phyloP scores from a whole-genome alignment of 2,797 vertebrate species.

The Pachyuromys duprasi region DNA sequence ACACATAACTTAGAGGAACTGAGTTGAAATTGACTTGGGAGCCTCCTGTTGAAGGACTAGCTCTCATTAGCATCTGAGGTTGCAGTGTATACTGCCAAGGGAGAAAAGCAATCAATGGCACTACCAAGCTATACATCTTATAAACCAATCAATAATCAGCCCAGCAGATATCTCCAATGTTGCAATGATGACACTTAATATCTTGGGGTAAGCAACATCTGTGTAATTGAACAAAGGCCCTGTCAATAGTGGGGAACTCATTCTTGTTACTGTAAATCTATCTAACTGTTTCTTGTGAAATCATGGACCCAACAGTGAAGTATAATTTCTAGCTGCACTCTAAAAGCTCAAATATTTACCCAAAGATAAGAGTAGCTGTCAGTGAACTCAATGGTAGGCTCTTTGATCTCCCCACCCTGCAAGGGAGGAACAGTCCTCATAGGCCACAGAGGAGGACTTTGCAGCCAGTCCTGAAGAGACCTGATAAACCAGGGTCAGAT shows the following conservation, averaged over 20 bases:
- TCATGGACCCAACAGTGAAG: neutral
- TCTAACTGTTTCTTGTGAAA: neutral
- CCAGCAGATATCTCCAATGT: neutral
- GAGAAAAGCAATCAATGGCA: neutral
- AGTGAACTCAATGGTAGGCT: too few relatives aligned
- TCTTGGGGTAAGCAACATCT: neutral
- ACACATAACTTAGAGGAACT: neutral
- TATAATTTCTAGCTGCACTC: neutral
- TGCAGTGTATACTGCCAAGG: neutral
- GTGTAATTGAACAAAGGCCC: neutral
- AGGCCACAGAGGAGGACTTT: too few relatives aligned
- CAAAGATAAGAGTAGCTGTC: neutral
- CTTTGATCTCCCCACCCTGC: too few relatives aligned
- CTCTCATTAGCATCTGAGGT: neutral
- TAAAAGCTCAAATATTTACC: neutral
- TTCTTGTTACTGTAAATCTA: neutral
- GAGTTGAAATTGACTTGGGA: neutral
- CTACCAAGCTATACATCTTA: neutral
- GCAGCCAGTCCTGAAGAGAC: too few relatives aligned
- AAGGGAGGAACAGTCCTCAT: too few relatives aligned
- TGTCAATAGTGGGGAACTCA: neutral
- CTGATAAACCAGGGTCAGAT: too few relatives aligned
- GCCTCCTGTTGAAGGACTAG: neutral
- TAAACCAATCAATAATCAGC: neutral
- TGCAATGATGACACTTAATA: neutral